Conservation (phyloP, 2,888 invertebrate genomes). For the Melanostoma scalare region DNA sequence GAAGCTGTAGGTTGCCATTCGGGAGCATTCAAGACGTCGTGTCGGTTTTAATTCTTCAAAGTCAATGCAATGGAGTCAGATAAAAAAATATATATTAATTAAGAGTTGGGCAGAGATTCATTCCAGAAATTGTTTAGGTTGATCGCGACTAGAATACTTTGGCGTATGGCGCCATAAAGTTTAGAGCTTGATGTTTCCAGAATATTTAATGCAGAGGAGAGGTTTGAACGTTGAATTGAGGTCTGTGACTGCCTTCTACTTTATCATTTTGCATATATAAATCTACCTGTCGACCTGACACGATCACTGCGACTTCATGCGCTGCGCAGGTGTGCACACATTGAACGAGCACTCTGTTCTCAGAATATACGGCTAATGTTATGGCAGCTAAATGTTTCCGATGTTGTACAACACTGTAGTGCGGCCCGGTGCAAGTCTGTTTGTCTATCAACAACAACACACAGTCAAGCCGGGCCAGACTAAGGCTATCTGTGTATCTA, state of each 20-base stretch:
- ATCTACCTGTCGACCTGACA: constrained; percentile 63
- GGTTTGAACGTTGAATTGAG: constrained; percentile 55
- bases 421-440: constrained; percentile 16
- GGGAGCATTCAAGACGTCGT: constrained; percentile 39
- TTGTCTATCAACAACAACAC: constrained; percentile 9
- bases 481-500: constrained; percentile 58
- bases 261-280: constrained; percentile 56
- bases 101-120: neutral
- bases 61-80: neutral
- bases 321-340: constrained; percentile 59
- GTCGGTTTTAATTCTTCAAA: constrained; percentile 45
- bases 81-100: constrained; percentile 24
- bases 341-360: constrained; percentile 20
- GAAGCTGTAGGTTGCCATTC: constrained; percentile 35
- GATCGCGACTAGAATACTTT: constrained; percentile 24
- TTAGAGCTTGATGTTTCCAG: neutral
- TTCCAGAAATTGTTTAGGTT: constrained; percentile 10
- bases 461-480: neutral
- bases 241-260: constrained; percentile 29
- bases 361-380: constrained; percentile 29
- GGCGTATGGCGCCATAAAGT: constrained; percentile 52
- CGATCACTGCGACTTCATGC: constrained; percentile 44
- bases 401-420: constrained; percentile 59
- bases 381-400: constrained; percentile 62
- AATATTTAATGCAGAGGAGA: constrained; percentile 21